These are phyloP conservation scores for Cuniculus paca DNA, from an alignment of 2,797 vertebrate genomes.

Conservation along the genomic window DNA sequence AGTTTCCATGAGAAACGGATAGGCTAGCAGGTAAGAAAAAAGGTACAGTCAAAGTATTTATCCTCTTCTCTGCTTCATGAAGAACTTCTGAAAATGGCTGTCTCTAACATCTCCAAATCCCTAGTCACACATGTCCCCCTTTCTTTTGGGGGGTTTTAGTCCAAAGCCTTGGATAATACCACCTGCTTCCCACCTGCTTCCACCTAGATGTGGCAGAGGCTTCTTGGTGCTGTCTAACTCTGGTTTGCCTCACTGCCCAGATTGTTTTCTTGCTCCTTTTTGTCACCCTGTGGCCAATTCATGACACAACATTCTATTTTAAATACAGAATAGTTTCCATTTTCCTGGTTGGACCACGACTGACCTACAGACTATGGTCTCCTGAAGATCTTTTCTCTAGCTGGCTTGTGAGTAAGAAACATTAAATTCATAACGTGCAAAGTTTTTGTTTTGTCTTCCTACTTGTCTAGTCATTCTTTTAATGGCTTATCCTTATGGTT, in stretches of 20 bases:
- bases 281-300: not conserved
- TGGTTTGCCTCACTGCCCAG: not conserved
- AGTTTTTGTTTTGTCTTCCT: not conserved
- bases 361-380: not conserved
- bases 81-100: not conserved
- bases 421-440: not conserved
- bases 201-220: not conserved
- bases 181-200: not conserved
- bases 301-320: not conserved
- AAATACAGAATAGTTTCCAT: not conserved
- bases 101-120: not conserved
- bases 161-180: not conserved
- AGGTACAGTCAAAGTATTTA: not conserved
- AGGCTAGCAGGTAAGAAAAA: not conserved
- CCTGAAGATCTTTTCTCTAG: not conserved
- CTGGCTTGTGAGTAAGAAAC: not conserved
- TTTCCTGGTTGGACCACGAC: not conserved
- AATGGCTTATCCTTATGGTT: not conserved
- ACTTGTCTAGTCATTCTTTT: not conserved
- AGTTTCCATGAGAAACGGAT: not conserved
- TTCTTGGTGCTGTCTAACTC: not conserved
- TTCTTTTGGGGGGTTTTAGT: not conserved
- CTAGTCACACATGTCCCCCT: not conserved
- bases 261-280: slow-evolving; percentile 17
- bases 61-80: not conserved